Percentiles rank a stretch among this genome's conserved stretches.
phyloP scores from a whole-genome alignment of 2,113 vertebrate genomes.

The Phodopus roborovskii region DNA sequence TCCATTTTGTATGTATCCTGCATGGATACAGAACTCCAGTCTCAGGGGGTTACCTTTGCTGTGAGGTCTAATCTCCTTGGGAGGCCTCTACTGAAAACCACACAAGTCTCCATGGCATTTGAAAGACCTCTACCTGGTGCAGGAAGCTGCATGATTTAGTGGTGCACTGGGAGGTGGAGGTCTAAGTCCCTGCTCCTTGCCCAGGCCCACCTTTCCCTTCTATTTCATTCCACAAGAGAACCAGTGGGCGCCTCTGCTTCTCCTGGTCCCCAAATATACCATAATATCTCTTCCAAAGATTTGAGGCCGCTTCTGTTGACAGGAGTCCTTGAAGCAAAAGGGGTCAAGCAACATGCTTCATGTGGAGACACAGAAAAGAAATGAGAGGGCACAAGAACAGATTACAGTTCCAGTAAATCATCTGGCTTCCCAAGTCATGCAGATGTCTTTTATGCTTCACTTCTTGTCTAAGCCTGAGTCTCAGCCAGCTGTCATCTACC shows the following conservation, averaged over 20 bases:
- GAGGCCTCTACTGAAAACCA: background rate
- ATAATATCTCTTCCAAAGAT: background rate
- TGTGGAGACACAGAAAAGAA: background rate
- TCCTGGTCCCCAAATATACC: background rate
- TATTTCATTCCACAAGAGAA: background rate
- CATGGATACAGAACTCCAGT: background rate
- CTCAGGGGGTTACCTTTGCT: rapidly evolving
- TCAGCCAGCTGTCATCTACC: background rate
- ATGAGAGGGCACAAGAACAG: background rate
- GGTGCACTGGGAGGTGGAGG: background rate
- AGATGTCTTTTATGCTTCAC: background rate
- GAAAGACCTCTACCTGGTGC: background rate
- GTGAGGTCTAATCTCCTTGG: background rate
- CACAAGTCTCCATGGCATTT: background rate
- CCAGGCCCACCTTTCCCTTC: background rate
- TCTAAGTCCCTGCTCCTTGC: too few species aligned
- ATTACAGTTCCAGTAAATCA: slow-evolving; percentile 28
- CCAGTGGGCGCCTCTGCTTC: background rate
- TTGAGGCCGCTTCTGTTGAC: background rate
- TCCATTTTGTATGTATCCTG: background rate
- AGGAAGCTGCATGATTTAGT: background rate
- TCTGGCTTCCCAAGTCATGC: background rate
- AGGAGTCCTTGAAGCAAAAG: background rate
- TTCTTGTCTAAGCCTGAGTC: background rate
- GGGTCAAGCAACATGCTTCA: background rate